Evolutionary conservation across 1,140 invertebrate species (phyloP), one percentile per base, ranked within the genome.

Genomic region (Grapholita molesta): DNA sequence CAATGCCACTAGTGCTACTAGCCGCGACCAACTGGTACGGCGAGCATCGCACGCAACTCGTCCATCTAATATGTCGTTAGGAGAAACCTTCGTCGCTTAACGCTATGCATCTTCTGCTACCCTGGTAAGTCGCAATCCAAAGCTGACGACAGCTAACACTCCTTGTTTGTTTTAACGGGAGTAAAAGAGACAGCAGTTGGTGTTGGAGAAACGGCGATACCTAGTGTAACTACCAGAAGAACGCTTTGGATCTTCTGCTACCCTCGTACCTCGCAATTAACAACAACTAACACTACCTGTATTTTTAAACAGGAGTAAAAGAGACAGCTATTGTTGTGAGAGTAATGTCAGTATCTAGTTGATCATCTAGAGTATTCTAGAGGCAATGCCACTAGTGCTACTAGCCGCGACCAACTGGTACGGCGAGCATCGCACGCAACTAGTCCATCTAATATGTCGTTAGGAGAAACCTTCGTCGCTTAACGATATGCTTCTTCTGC

Each of bases 11-110:
- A 84, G 96, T 99, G 15, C 92, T 99, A 70, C 93, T 98, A 72
- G 97, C 98, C 0, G 96, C 97, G 30, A 96, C 96, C 68, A 96
- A 96, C 78, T 99, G 97, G 98, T 96, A 97, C 82, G 97, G 95
- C 89, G 95, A 95, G 0, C 97, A 95, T 88, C 92, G 99, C 15
- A 94, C 95, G 1, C 97, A 98, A 85, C 94, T 99, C 32, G 96
- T 99, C 82, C 93, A 95, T 3, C 93, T 99, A 77, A 83, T 99
- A 0, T 91, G 95, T 57, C 93, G 95, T 8, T 99, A 98, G 98
- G 93, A 93, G 48, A 94, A 95, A 1, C 90, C 99, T 25, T 94
- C 95, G 52, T 97, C 98, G 0, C 94, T 98, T 35, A 96, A 98
- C 91, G 97, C 98, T 5, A 93, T 99, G 76, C 97, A 99, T 86